These are phyloP conservation scores for Drosophila recens DNA, from an alignment of 2,888 invertebrate species.

Conservation along the genomic window DNA sequence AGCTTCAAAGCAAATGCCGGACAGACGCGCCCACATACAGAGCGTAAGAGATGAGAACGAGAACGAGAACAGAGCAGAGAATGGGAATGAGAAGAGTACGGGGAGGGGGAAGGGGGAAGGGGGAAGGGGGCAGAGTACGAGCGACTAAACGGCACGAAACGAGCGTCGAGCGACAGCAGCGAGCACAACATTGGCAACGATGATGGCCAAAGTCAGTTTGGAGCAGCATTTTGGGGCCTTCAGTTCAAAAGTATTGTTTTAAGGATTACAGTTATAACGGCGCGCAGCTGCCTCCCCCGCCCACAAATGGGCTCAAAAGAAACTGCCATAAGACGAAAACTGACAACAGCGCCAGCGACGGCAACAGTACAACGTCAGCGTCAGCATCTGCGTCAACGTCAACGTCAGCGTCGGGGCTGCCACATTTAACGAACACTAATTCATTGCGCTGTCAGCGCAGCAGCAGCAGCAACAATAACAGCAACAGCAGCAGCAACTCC, in stretches of 20 bases:
- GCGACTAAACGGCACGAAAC: constrained; percentile 55
- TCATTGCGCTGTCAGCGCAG: constrained; percentile 77
- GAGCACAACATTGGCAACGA: constrained; percentile 31
- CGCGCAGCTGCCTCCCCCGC: constrained; percentile 31
- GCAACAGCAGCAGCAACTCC: constrained; percentile 48
- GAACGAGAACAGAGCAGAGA: background rate
- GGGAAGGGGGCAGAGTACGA: constrained; percentile 19
- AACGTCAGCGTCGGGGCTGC: constrained; percentile 48
- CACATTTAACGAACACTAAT: constrained; percentile 81
- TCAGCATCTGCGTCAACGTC: constrained; percentile 16
- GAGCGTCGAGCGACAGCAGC: constrained; percentile 27
- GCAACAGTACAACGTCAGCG: constrained; percentile 13
- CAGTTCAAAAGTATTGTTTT: constrained; percentile 75
- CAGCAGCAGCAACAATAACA: constrained; percentile 30
- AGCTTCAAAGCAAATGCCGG: constrained; percentile 47
- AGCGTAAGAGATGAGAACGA: background rate
- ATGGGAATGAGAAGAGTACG: background rate
- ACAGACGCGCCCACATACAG: constrained; percentile 42
- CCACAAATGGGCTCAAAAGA: constrained; percentile 36
- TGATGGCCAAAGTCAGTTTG: constrained; percentile 45
- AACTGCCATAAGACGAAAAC: constrained; percentile 56
- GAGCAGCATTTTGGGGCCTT: constrained; percentile 56
- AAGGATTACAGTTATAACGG: constrained; percentile 57
- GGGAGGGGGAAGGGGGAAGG: background rate
- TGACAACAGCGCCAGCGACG: constrained; percentile 63